Percentiles rank a stretch among this genome's conserved stretches.
Conservation (phyloP, 1,140 invertebrate genomes). For the Papilio glaucus region DNA sequence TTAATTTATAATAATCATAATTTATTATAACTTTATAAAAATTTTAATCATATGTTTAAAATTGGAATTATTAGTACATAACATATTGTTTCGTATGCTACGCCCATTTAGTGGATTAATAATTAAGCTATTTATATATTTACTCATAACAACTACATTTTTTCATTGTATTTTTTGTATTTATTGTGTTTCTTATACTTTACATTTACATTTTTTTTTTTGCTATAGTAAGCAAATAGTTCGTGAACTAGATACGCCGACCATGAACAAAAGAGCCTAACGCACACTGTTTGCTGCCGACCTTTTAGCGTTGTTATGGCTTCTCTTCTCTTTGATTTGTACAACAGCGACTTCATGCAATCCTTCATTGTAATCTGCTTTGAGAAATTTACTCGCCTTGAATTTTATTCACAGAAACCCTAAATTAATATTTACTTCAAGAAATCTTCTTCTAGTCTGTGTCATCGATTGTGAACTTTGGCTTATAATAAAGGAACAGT, state of each 20-base stretch:
- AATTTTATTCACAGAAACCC: background rate
- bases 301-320: slow-evolving; percentile 11
- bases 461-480: too few species aligned
- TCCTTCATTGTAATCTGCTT: slow-evolving; percentile 15
- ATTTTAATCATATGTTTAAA: too few species aligned
- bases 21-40: too few species aligned
- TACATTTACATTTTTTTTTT: background rate
- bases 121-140: background rate
- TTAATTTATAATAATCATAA: background rate
- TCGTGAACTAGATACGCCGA: background rate
- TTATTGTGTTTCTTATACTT: too few species aligned
- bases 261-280: slow-evolving; percentile 20
- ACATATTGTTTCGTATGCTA: background rate
- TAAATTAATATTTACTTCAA: background rate
- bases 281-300: background rate
- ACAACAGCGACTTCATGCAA: background rate
- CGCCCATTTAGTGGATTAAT: background rate
- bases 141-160: background rate
- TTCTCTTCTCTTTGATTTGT: slow-evolving; percentile 14
- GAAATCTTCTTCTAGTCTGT: too few species aligned
- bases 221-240: slow-evolving; percentile 1
- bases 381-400: background rate
- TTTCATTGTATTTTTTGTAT: too few species aligned
- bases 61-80: too few species aligned
- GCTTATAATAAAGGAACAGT: too few species aligned